Evolutionary conservation across 2,113 vertebrate genomes (phyloP), one percentile per base, ranked within the genome.

Genomic region (Arenaria interpres): DNA sequence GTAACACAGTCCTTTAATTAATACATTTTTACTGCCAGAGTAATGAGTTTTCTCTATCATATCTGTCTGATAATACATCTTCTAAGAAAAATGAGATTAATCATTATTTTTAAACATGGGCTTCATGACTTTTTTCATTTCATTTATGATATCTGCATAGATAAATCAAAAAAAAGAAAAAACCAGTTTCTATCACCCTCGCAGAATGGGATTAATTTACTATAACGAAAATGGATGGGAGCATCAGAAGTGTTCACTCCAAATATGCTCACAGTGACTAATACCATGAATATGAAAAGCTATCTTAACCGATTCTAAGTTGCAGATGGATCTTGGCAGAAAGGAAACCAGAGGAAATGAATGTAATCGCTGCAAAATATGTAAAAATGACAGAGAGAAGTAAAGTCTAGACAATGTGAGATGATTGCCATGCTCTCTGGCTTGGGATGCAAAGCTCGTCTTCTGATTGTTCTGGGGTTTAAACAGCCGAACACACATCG

Each of bases 351-450:
- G 82, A 97, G 90, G 77, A 96, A 97, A 97, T 93, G n/a, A 96
- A 85, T 23, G n/a, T 51, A 95, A 97, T 89, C 10, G 17, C 81
- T 67, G 54, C 57, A 93, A 95, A 96, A 96, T 96, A 89, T 56
- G 77, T 80, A 91, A 91, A 95, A 95, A 95, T 69, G 90, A 87
- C 77, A 64, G 53, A 50, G 81, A 80, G 66, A 51, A 53, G 69
- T 53, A 46, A 90, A 95, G 92, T 95, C 92, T 96, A 97, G 95
- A 97, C 97, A 97, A 95, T 96, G 85, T 25, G 87, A 97, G 81
- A 89, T 95, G 95, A 97, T 89, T 96, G 94, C 77, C 77, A 28
- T 22, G 41, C 57, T 94, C 94, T 91, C 77, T 63, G 83, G 57
- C 43, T 94, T 62, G 77, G 57, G 91, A 91, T 91, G 89, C 74